Evolutionary conservation across 2,888 invertebrate genomes (phyloP), one percentile per base, ranked within the genome.

Genomic region (Mythimna impura): DNA sequence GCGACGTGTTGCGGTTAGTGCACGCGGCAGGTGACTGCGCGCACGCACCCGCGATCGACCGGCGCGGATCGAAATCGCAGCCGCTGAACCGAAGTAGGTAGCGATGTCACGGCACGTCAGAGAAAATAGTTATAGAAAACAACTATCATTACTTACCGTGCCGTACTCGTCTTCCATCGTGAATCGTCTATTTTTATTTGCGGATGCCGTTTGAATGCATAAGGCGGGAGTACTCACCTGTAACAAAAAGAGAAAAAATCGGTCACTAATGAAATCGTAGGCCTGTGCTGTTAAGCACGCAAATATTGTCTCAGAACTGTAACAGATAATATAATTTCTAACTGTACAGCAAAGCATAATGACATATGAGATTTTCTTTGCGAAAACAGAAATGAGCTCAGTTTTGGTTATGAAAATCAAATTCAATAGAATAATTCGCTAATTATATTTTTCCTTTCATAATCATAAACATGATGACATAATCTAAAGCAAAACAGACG

Each of bases 71-170:
- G 90, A 89, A 90, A 90, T 89, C 88, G 86, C 88, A 88, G 87
- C 84, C 87, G 86, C 86, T 88, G 89, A 87, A 88, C 87, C 89
- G 87, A 92, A 93, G 91, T 93, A 92, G 93, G 93, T 89, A 91
- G 93, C 92, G 85, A 93, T 93, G 94, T 92, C 94, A 93, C 89
- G 88, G 88, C 84, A 89, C 87, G 88, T 88, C 90, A 92, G 94
- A 92, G 93, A 94, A 94, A 94, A 93, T 90, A 85, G 79, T 86
- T 82, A 89, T 92, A 93, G 93, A 93, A 93, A 94, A 92, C 91
- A 87, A 90, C 90, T 88, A 89, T 89, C 89, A 90, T 91, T 88
- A 91, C 90, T 93, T 90, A 91, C 92, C 87, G 90, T 91, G 87
- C 90, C 85, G 84, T 89, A 88, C 89, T 84, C 80, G 87, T 86